Conservation (phyloP, 2,797 vertebrate species). For the Enoplosus armatus region DNA sequence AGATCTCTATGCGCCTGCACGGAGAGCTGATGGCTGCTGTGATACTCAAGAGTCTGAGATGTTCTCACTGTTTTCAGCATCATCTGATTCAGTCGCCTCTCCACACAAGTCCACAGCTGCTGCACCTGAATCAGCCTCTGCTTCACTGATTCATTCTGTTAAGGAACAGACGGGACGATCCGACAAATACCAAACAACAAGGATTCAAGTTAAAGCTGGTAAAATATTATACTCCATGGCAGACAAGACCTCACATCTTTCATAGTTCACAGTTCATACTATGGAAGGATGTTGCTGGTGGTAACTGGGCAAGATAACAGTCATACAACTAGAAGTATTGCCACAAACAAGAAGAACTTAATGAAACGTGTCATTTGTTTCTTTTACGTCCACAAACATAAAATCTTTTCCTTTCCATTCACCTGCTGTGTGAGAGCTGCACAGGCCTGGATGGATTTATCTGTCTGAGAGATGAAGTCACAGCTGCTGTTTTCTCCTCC, state of each 20-base stretch:
- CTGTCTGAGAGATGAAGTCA: conserved; percentile 38
- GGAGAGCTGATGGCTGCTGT: conserved; percentile 71
- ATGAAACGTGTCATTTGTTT: background rate
- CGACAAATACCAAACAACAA: background rate
- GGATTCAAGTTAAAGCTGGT: background rate
- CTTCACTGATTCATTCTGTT: conserved; percentile 76
- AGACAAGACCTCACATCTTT: background rate
- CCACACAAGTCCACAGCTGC: conserved; percentile 83
- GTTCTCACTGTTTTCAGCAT: conserved; percentile 71
- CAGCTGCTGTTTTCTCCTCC: conserved; percentile 22
- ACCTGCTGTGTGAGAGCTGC: conserved; percentile 71
- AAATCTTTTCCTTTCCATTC: no score
- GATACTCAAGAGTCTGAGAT: conserved; percentile 77
- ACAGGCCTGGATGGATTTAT: conserved; percentile 52
- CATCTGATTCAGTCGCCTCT: conserved; percentile 75
- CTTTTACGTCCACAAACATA: background rate
- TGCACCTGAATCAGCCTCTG: conserved; percentile 72
- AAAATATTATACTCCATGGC: background rate
- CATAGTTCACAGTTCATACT: background rate
- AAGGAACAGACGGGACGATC: background rate
- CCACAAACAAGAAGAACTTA: background rate
- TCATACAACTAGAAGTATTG: background rate
- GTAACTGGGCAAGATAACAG: background rate
- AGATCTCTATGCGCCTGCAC: conserved; percentile 79
- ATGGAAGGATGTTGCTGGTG: background rate